Conservation (phyloP, 2,797 vertebrate genomes). For the Tarsius wallacei region DNA sequence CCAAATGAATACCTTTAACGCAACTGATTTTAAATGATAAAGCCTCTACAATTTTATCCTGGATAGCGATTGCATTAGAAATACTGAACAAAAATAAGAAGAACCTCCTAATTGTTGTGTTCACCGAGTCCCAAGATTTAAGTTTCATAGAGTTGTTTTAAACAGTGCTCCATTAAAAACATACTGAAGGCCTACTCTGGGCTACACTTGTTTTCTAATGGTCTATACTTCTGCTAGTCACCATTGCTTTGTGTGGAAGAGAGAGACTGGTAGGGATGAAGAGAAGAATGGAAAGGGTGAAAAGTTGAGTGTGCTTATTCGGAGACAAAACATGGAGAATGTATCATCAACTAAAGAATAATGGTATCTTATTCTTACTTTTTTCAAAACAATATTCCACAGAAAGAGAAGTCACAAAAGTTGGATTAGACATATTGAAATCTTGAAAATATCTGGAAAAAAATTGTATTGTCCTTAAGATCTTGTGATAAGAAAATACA, state of each 20-base stretch:
- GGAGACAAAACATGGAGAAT: accelerated
- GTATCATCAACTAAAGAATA: accelerated
- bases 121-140: constrained; percentile 28
- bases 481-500: accelerated
- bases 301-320: background rate
- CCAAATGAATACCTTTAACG: background rate
- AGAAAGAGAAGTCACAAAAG: no score
- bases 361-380: accelerated
- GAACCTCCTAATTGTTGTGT: background rate
- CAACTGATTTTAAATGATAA: background rate
- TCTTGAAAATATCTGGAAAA: no score
- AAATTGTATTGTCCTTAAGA: accelerated
- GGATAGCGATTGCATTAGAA: background rate
- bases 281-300: accelerated
- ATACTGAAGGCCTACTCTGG: accelerated
- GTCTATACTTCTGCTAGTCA: accelerated
- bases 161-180: no score
- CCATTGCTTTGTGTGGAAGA: accelerated
- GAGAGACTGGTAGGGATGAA: accelerated
- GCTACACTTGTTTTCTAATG: accelerated
- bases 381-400: no score
- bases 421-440: no score
- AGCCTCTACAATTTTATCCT: background rate
- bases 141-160: accelerated
- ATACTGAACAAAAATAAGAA: background rate